Evolutionary conservation across 64 coral and sea anemone genomes (phyloP), one percentile per base, ranked within the genome.

Genomic region (Porites lutea): DNA sequence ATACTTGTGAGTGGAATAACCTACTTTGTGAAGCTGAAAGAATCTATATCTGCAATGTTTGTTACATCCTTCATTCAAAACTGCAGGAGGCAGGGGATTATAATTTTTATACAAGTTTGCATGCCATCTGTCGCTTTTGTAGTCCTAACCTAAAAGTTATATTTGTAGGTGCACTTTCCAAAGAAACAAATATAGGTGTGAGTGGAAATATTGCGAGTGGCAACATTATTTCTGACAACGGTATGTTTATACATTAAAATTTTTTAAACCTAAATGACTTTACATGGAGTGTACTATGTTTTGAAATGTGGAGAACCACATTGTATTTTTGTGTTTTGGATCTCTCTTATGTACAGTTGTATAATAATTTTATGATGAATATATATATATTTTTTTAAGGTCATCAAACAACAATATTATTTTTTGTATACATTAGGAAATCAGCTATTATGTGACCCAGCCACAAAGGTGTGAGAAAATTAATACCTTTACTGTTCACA

Each of bases 391-490:
- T 79, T 13, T 48, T 79, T 79, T 79, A 52, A 79, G 86, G 86
- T 88, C 37, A 50, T 71, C 86, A 88, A 88, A 88, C 71, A 88
- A 88, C 86, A 65, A 75, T 88, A 88, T 88, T 37, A 37, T 37
- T 37, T 37, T 37, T 37, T 37, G 43, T 48, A 70, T 88, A 43
- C 86, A 88, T n/a, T n/a, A 50, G 86, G 86, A 59, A 88, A 65
- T 78, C 73, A 54, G 51, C 12, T 79, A 79, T 52, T 52, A 89
- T 74, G 78, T 89, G 87, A 74, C 58, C 87, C 72, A 57, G 67
- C 67, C 51, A 74, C 87, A 89, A 89, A 89, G 87, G 87, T 89
- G 74, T 54, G 70, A 89, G 78, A 59, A 55, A 89, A 64, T 86
- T 86, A 71, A 86, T 69, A 63, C 82, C 70, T 86, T 86, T 86